These are phyloP conservation scores for Lepidurus packardi DNA, from an alignment of 1,140 invertebrate species.

Conservation along the genomic window DNA sequence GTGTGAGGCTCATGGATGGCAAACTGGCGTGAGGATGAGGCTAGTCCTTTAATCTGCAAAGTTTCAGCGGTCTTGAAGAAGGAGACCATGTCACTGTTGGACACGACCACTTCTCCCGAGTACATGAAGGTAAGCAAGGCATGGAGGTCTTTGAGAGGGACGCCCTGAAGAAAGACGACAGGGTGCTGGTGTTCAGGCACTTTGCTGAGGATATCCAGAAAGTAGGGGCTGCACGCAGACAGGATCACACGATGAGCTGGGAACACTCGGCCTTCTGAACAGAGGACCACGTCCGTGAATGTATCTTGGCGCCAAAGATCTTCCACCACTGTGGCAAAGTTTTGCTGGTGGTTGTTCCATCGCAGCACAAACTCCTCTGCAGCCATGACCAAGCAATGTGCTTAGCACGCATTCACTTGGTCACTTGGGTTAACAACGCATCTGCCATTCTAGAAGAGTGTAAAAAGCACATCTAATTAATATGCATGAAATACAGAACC, in stretches of 20 bases:
- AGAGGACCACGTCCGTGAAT: constrained; percentile 39
- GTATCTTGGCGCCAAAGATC: constrained; percentile 38
- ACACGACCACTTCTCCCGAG: constrained; percentile 46
- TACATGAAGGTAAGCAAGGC: constrained; percentile 46
- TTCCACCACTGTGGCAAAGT: constrained; percentile 39
- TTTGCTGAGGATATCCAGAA: constrained; percentile 40
- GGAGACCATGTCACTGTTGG: constrained; percentile 43
- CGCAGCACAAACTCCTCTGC: constrained; percentile 40
- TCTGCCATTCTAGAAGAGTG: neutral
- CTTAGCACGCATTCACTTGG: constrained; percentile 4
- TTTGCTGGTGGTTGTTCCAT: constrained; percentile 41
- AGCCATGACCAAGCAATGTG: constrained; percentile 34
- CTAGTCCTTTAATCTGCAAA: constrained; percentile 44
- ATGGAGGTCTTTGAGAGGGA: constrained; percentile 32
- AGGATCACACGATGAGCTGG: constrained; percentile 47
- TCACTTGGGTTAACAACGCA: neutral
- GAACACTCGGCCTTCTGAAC: constrained; percentile 39
- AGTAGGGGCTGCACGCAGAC: constrained; percentile 52
- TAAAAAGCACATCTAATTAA: neutral
- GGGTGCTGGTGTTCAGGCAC: constrained; percentile 35
- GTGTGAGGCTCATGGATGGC: constrained; percentile 8
- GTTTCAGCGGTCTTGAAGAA: constrained; percentile 45
- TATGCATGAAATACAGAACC: too few relatives aligned
- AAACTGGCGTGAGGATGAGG: constrained; percentile 22
- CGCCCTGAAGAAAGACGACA: constrained; percentile 34